These are phyloP conservation scores for Caprella mutica DNA, from an alignment of 2,888 invertebrate species.

Conservation along the genomic window DNA sequence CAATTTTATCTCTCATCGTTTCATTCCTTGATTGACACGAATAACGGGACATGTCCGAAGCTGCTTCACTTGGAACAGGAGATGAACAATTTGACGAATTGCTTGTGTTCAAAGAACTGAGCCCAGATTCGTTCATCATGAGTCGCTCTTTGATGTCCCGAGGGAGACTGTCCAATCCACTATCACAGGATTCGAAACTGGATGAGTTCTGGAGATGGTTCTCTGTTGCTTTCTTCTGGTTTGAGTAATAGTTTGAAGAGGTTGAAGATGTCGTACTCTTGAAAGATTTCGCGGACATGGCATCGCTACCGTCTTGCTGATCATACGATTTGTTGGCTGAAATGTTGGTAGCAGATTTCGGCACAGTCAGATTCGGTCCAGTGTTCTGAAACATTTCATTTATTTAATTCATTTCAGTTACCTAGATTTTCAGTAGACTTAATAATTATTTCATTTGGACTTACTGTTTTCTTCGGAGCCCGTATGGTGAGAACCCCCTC, in stretches of 20 bases:
- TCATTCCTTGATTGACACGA: too few relatives aligned
- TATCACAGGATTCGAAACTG: conserved; percentile 13
- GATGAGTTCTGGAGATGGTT: conserved; percentile 16
- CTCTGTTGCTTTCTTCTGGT: background rate
- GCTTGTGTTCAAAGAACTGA: conserved; percentile 21
- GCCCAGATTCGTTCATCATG: conserved; percentile 25
- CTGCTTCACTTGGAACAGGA: conserved; percentile 25
- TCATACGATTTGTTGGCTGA: conserved; percentile 1
- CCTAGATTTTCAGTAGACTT: too few relatives aligned
- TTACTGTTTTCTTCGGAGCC: conserved; percentile 28
- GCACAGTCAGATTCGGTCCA: too few relatives aligned
- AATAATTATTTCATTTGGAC: too few relatives aligned
- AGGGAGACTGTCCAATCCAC: conserved; percentile 13
- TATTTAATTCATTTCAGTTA: too few relatives aligned
- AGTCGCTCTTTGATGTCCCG: conserved; percentile 11
- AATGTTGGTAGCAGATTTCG: background rate
- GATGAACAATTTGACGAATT: conserved; percentile 28
- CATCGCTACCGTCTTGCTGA: background rate
- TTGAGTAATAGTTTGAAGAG: background rate
- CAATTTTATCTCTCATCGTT: conserved; percentile 17
- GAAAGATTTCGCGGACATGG: background rate
- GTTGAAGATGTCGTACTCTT: conserved; percentile 5
- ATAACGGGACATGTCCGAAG: conserved; percentile 23
- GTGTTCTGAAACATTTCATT: too few relatives aligned
- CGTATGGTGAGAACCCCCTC: conserved; percentile 29